Conservation (phyloP, 2,888 invertebrate species). For the Melikaiella ostensackeni region DNA sequence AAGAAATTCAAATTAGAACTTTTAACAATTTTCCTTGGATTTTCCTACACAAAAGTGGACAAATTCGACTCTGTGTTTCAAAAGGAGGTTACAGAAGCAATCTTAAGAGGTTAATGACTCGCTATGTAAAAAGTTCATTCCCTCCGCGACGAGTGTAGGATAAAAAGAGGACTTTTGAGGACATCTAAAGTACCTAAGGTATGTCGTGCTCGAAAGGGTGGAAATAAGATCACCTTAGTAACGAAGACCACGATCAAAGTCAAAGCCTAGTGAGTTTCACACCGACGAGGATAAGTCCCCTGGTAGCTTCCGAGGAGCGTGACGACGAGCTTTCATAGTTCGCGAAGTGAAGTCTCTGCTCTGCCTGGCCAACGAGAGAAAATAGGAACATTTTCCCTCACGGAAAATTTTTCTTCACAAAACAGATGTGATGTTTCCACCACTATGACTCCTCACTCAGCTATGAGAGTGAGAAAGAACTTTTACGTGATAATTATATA, state of each 20-base stretch:
- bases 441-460: no score
- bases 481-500: no score
- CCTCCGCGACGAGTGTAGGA: conserved; percentile 19
- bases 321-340: conserved; percentile 11
- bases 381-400: no score
- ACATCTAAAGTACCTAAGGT: conserved; percentile 25
- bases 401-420: no score
- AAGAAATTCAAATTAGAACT: background rate
- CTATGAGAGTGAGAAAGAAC: no score
- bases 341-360: conserved; percentile 29
- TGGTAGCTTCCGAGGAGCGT: conserved; percentile 33
- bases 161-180: conserved; percentile 37
- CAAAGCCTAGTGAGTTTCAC: conserved; percentile 30
- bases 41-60: background rate
- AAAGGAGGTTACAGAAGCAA: conserved; percentile 7
- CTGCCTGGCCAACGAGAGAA: no score
- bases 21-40: background rate
- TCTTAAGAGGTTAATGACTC: conserved; percentile 34
- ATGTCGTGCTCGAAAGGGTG: conserved; percentile 22
- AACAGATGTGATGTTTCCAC: no score
- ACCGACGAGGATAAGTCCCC: conserved; percentile 31
- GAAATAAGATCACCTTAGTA: conserved; percentile 25
- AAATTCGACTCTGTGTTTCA: background rate
- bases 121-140: conserved; percentile 23
- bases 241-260: conserved; percentile 22